Conservation (phyloP, 1,140 invertebrate species). For the Zaprionus ornatus region DNA sequence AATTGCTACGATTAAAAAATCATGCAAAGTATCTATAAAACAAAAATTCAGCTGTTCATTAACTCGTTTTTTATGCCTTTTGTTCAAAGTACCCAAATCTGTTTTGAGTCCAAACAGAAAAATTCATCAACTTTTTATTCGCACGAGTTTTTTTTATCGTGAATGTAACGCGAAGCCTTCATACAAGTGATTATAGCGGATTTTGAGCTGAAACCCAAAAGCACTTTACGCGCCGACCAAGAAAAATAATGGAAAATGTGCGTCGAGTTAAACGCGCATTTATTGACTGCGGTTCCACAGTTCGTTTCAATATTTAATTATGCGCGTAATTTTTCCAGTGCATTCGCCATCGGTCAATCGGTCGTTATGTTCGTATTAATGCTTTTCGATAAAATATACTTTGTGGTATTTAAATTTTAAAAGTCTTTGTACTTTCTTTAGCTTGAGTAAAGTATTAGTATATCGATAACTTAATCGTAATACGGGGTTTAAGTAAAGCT, state of each 20-base stretch:
- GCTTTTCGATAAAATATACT: background rate
- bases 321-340: slow-evolving; percentile 40
- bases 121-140: slow-evolving; percentile 1
- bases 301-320: slow-evolving; percentile 61
- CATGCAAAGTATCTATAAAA: background rate
- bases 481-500: background rate
- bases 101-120: background rate
- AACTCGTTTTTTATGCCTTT: slow-evolving; percentile 10
- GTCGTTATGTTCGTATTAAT: background rate
- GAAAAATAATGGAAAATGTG: slow-evolving; percentile 30
- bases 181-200: slow-evolving; percentile 8
- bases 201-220: slow-evolving; percentile 11
- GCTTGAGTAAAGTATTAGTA: background rate
- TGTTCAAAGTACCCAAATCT: slow-evolving; percentile 1
- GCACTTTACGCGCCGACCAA: slow-evolving; percentile 10
- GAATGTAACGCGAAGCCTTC: background rate
- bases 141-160: background rate
- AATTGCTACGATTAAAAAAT: background rate
- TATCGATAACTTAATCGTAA: background rate
- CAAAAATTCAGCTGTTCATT: background rate
- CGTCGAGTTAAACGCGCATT: slow-evolving; percentile 38
- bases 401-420: background rate
- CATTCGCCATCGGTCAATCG: slow-evolving; percentile 28
- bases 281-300: slow-evolving; percentile 47
- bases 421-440: background rate